These are phyloP conservation scores for Listronotus oregonensis DNA, from an alignment of 1,140 invertebrate genomes.

Conservation along the genomic window DNA sequence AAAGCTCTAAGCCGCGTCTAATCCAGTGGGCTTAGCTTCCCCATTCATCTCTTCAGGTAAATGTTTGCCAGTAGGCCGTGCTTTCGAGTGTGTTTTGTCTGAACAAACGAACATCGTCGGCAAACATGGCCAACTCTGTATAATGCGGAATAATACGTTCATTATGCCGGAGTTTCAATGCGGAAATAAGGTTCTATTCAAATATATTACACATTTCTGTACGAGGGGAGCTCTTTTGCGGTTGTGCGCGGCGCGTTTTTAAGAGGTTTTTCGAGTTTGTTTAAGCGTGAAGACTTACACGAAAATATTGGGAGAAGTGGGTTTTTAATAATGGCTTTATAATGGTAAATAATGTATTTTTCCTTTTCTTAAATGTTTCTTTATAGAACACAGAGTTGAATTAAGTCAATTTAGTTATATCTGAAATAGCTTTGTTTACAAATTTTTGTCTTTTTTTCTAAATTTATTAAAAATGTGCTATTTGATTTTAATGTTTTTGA, in stretches of 20 bases:
- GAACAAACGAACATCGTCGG: constrained; percentile 38
- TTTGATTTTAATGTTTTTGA: no score
- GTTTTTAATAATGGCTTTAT: no score
- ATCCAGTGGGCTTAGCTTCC: constrained; percentile 25
- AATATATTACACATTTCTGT: constrained; percentile 18
- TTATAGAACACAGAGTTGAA: no score
- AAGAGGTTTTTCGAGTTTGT: constrained; percentile 7
- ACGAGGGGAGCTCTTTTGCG: background rate
- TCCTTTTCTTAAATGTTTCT: no score
- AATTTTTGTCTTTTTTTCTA: no score
- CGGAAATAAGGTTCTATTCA: constrained; percentile 40
- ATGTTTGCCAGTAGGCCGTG: constrained; percentile 34
- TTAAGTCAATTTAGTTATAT: no score
- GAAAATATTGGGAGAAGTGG: background rate
- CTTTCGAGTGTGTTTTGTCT: constrained; percentile 37
- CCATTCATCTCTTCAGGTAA: constrained; percentile 35
- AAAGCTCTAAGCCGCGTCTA: constrained; percentile 23
- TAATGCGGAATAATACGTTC: constrained; percentile 34
- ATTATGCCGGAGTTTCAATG: constrained; percentile 35
- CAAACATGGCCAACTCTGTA: constrained; percentile 35
- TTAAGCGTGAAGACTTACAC: constrained; percentile 7
- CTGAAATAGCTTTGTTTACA: no score
- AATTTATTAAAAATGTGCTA: no score
- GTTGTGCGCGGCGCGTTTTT: constrained; percentile 1
- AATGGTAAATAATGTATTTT: no score